These are phyloP conservation scores for Oligia fasciuncula DNA, from an alignment of 2,888 invertebrate species.

Conservation along the genomic window DNA sequence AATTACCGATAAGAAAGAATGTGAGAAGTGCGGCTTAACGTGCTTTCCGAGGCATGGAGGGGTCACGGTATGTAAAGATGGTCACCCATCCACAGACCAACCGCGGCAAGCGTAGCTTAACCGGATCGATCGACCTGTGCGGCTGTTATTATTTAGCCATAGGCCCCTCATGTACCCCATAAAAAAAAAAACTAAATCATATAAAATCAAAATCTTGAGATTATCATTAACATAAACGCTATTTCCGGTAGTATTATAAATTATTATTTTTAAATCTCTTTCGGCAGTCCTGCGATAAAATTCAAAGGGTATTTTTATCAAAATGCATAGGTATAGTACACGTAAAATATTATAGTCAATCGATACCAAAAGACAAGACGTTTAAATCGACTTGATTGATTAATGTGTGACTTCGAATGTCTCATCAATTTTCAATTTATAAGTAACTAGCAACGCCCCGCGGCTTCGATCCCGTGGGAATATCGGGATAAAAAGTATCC, in stretches of 20 bases:
- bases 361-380: neutral
- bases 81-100: too few relatives aligned
- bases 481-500: too few relatives aligned
- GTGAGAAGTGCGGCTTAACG: neutral
- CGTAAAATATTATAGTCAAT: neutral
- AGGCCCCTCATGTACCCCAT: too few relatives aligned
- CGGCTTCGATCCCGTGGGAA: too few relatives aligned
- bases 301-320: neutral
- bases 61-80: too few relatives aligned
- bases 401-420: neutral
- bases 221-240: neutral
- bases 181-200: neutral
- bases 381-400: neutral
- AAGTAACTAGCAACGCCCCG: neutral
- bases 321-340: neutral
- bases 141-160: too few relatives aligned
- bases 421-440: neutral
- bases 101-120: too few relatives aligned
- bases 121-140: too few relatives aligned
- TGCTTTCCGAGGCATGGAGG: too few relatives aligned
- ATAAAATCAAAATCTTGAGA: neutral
- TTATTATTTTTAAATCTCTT: neutral
- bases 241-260: neutral
- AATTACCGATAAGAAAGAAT: neutral
- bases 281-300: neutral